Evolutionary conservation across 2,888 invertebrate genomes (phyloP), one percentile per base, ranked within the genome.

Genomic region (Caenorhabditis wallacei): DNA sequence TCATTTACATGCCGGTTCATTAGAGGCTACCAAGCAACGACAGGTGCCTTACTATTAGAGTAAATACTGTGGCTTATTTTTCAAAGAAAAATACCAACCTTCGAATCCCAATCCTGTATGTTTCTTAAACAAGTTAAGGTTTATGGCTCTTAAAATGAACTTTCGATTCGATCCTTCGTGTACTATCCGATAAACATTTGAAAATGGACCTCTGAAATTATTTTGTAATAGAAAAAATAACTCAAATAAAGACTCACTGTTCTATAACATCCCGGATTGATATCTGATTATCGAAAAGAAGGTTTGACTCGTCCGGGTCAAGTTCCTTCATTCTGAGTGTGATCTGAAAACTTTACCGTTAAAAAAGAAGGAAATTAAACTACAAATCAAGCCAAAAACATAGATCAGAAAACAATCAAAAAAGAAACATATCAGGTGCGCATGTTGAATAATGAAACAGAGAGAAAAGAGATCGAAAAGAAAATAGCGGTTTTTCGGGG

Each of bases 291-390:
- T 75, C 80, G 64, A 68, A 63, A 0, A 84, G 71, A 71, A 80
- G 80, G 76, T 75, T 76, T 37, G 74, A 70, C 84, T 84, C 84
- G 68, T 80, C 80, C 69, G 80, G 75, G 66, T 84, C 84, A 70
- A 84, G 84, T 26, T 79, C 84, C 76, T 76, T 84, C 84, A 84
- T 84, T 68, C 18, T 69, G n/a, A n/a, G 51, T 69, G 40, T 61
- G 53, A 22, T 63, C 74, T 74, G 61, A n/a, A 40, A 71, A 53
- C 35, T 7, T 43, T 11, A 43, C 10, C 13, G 43, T 35, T 35
- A 13, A 43, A 13, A 13, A 11, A 11, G 10, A 13, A 16, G 13
- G 43, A 16, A 43, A 43, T 13, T 2, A 43, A 43, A 54, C 20
- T 37, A 37, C 18, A 24, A 40, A 59, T n/a, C 11, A 30, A 30